phyloP scores from a whole-genome alignment of 2,113 vertebrate species.

The Sturnus vulgaris region DNA sequence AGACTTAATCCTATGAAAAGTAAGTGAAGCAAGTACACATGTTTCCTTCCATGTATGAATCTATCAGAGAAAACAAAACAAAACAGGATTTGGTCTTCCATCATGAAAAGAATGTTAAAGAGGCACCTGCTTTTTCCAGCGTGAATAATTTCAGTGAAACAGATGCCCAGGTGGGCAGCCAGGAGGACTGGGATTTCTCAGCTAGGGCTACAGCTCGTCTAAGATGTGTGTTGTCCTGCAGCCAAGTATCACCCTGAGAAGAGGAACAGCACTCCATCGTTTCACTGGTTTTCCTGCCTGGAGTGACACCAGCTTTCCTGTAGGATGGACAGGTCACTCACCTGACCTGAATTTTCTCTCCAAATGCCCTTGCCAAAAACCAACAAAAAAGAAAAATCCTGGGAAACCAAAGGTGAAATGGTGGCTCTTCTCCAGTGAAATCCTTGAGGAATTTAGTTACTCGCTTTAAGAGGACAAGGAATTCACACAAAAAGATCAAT shows the following conservation, averaged over 20 bases:
- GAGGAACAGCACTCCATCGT: fast-evolving
- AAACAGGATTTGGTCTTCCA: neutral
- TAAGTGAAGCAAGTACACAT: neutral
- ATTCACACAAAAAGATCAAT: neutral
- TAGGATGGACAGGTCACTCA: neutral
- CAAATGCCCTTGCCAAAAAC: neutral
- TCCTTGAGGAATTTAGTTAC: neutral
- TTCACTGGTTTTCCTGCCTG: neutral
- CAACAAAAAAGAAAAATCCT: neutral
- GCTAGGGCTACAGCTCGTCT: neutral
- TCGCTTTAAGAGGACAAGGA: neutral
- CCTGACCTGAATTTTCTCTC: neutral
- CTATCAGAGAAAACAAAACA: neutral
- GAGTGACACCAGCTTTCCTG: neutral
- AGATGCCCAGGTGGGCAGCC: neutral
- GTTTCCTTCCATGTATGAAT: neutral
- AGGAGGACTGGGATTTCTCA: neutral
- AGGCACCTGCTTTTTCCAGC: neutral
- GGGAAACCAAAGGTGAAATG: neutral
- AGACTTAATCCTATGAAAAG: neutral
- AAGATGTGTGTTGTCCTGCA: neutral
- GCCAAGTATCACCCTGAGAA: neutral
- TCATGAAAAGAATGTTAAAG: neutral
- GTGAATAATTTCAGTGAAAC: neutral
- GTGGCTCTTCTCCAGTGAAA: neutral